Base-by-base conservation (phyloP, 1,140 invertebrate genomes). In the Macrobrachium rosenbergii region DNA sequence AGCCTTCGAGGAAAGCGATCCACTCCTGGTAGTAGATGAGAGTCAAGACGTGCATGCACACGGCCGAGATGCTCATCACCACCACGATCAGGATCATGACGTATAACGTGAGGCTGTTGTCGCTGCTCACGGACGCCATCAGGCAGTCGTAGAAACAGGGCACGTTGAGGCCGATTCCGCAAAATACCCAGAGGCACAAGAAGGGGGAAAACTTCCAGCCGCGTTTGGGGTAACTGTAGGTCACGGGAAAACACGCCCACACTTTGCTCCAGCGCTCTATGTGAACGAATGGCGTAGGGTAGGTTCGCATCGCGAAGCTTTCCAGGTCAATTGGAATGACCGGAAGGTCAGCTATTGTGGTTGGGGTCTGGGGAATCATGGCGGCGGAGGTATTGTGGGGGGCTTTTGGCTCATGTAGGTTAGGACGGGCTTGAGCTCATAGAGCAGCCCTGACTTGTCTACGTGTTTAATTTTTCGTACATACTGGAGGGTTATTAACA, bases 121-220 rank as follows among this genome's bases (percentile, higher is more conserved):
- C 83, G 21, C 69, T 81, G 52, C 77, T 37, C 23, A 90, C 60
- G 28, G 83, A 90, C 58, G 89, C 63, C 76, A 78, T 87, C 52
- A 90, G 81, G 81, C 89, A 90, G 76, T 90, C 83, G 76, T 90
- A 90, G 77, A 88, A 88, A 64, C 87, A 88, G 17, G 89, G 89
- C 52, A 90, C 64, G 76, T 90, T 90, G 75, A 90, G 87, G 19
- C 89, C 89, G 43, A 90, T 83, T 43, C 58, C 63, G 69, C 89
- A 90, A 14, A 90, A 10, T 60, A 86, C 58, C 89, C 89, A 88
- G 19, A 83, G 28, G 21, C 75, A 63, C 0, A 88, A 84, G 79
- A 79, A 86, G 16, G 83, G 82, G 8, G 83, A 88, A 52, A 87
- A 59, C 37, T 79, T 88, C 87, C 84, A 90, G 58, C 43, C 23